These are phyloP conservation scores for Formica exsecta DNA, from an alignment of 1,140 invertebrate genomes.

Conservation along the genomic window DNA sequence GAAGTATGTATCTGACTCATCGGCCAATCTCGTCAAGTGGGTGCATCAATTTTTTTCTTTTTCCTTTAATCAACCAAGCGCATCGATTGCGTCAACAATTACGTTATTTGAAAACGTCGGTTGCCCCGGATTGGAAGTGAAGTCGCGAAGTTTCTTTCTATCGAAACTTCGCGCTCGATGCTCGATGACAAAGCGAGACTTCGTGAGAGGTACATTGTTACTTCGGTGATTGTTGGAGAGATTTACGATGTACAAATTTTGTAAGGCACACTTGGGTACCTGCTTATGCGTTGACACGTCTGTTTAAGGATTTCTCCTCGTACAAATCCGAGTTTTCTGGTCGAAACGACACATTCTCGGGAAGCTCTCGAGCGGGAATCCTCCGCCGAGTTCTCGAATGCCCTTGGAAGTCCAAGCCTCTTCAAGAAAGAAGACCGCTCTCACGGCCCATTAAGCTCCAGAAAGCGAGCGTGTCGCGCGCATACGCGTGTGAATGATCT, in stretches of 20 bases:
- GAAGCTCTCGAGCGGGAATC: not conserved
- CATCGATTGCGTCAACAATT: slow-evolving; percentile 16
- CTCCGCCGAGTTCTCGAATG: not conserved
- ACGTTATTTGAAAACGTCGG: slow-evolving; percentile 42
- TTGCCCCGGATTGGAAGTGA: not conserved
- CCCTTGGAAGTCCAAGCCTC: slow-evolving; percentile 10
- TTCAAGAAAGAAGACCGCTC: slow-evolving; percentile 39
- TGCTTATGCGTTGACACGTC: not conserved
- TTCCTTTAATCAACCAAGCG: not conserved
- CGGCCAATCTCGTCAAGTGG: not conserved
- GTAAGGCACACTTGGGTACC: not conserved
- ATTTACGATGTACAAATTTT: slow-evolving; percentile 16
- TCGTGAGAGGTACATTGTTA: not conserved
- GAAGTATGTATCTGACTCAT: slow-evolving; percentile 65
- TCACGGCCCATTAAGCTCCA: slow-evolving; percentile 70
- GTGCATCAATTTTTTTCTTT: slow-evolving; percentile 13
- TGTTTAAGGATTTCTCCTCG: not conserved
- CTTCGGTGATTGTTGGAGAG: not conserved
- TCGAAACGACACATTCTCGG: slow-evolving; percentile 20
- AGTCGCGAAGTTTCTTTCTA: slow-evolving; percentile 14
- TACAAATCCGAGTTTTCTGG: slow-evolving; percentile 46
- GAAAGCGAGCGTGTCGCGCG: slow-evolving; percentile 38
- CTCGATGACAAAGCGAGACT: not conserved
- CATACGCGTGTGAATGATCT: slow-evolving; percentile 55
- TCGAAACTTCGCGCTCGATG: slow-evolving; percentile 14